Evolutionary conservation across 1,140 invertebrate species (phyloP).

Genomic region (Nebria ingens): DNA sequence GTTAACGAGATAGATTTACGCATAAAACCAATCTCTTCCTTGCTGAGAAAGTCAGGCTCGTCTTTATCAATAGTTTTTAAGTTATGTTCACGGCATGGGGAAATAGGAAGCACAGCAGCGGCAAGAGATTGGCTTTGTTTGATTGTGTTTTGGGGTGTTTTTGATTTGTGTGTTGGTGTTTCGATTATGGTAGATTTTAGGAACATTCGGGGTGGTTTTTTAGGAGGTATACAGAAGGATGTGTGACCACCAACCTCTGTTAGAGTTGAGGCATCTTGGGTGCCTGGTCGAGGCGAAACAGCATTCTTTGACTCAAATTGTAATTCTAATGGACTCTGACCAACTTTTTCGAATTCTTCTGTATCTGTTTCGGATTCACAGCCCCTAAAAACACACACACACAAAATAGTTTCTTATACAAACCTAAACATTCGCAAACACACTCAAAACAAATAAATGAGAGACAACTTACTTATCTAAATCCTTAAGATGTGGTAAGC

Average conservation of each 20-base stretch:
- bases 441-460: background rate
- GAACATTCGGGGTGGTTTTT: conserved; percentile 33
- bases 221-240: conserved; percentile 23
- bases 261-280: conserved; percentile 31
- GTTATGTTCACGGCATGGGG: background rate
- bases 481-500: conserved; percentile 29
- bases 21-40: background rate
- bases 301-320: conserved; percentile 29
- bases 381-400: conserved; percentile 38
- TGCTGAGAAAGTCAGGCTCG: background rate
- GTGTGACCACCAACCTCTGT: conserved; percentile 32
- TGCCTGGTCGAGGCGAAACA: conserved; percentile 18
- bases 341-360: conserved; percentile 72
- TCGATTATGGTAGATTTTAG: conserved; percentile 19
- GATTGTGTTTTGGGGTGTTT: background rate
- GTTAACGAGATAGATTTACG: background rate
- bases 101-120: background rate
- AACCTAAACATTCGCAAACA: background rate
- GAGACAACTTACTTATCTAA: conserved; percentile 33
- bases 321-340: conserved; percentile 45
- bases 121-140: background rate
- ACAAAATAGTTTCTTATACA: background rate
- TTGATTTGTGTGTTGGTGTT: background rate
- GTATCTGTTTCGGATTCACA: conserved; percentile 73
- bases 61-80: background rate